Base-by-base conservation (phyloP, 2,113 vertebrate species). In the Ancistrus triradiatus region DNA sequence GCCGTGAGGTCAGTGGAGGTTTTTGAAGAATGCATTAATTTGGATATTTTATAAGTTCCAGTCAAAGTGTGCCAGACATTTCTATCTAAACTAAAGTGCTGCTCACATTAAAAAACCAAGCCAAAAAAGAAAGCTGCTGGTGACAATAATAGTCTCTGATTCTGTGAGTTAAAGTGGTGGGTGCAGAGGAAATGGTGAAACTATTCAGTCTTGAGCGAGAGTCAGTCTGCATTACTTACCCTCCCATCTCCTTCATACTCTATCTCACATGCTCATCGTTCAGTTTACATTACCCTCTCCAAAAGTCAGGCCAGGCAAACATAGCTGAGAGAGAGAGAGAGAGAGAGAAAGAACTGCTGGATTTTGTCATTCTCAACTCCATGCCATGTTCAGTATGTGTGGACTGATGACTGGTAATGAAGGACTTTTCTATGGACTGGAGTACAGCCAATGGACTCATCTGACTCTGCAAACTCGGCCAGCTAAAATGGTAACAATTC, bases 401-500 rank as follows among this genome's bases (percentile, higher is more conserved):
- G 22, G 52, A 4, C 7, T 10, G 35, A 37, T 11, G 35, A 37
- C 35, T 4, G 2, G 31, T 33, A 33, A 37, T 37, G 14, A 37
- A 1, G 4, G 9, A 2, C 7, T 37, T 13, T 37, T 37, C 35
- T 3, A 13, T 11, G 14, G 14, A 37, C 9, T 4, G 14, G 9
- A 11, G 9, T 37, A 37, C 9, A 33, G 31, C 31, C 31, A 40
- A 40, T 3, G n/a, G 17, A 50, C 6, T 40, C 18, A n/a, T 40
- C 58, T 40, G 43, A 48, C 48, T 14, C 33, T 18, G 21, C 15
- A 31, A 14, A 31, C 27, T 38, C 38, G 13, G 1, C 48, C 40
- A 49, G 33, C 1, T 24, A 56, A 33, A 33, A 72, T 72, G 69
- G 69, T 72, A 72, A 40, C 5, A 35, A 24, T 37, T 10, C 18